Evolutionary conservation across 2,888 invertebrate species (phyloP), one percentile per base, ranked within the genome.

Genomic region (Caenorhabditis wallacei): DNA sequence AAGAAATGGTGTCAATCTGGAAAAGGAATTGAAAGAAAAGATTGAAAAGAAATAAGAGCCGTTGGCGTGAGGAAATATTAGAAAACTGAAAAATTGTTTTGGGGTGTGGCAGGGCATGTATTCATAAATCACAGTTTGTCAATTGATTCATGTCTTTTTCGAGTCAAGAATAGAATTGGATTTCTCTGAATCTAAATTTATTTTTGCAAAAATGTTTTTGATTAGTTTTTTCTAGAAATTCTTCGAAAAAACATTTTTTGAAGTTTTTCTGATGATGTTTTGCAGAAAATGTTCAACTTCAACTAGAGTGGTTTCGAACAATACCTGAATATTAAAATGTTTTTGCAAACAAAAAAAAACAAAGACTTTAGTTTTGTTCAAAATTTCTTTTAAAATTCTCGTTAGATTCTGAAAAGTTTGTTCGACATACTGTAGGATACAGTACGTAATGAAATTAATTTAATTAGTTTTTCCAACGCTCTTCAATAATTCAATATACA

Each of bases 1-100:
- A 43, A 53, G 40, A 26, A 46, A 54, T 46, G 66, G 79, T 74
- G 74, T 64, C 74, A 74, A 74, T 64, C 64, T 70, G 70, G 22
- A 70, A 46, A 51, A 40, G 30, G n/a, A 35, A 59, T 13, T 35
- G 61, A 10, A 35, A 59, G 22, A 61, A 46, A 13, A 40, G 46
- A 30, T n/a, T 22, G 30, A 35, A 57, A 11, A 40, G 64, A 64
- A 48, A 72, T 51, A 35, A 30, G 56, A 69, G 56, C 56, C 22
- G 74, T 26, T 54, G 43, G 30, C 40, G 43, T 64, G 61, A 57
- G 46, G 48, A 74, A 61, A 63, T 46, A 43, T 26, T 64, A n/a
- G 56, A 53, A 64, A 64, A 43, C 22, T 48, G 59, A 22, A 40
- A 51, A 59, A 61, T 61, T 43, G 26, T 24, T 3, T 43, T 2